phyloP scores from a whole-genome alignment of 2,888 invertebrate genomes.

The Cryptocephalus primarius region DNA sequence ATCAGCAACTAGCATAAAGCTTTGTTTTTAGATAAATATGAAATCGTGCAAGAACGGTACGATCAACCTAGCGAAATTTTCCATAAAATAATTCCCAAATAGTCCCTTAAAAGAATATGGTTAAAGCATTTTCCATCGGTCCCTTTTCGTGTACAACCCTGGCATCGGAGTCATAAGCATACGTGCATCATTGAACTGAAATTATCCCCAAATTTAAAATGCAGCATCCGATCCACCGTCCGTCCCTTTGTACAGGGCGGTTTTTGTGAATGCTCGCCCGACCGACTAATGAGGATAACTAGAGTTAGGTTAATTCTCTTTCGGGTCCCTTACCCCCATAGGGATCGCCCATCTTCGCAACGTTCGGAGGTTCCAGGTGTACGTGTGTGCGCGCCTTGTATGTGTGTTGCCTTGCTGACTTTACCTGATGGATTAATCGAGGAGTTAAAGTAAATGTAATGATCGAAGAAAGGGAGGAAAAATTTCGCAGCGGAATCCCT shows the following conservation, averaged over 20 bases:
- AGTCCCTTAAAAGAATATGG: too few species aligned
- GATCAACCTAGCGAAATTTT: too few species aligned
- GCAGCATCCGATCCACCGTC: slow-evolving; percentile 17
- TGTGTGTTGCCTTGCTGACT: slow-evolving; percentile 18
- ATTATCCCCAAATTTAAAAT: slow-evolving; percentile 24
- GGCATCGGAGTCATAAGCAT: slow-evolving; percentile 16
- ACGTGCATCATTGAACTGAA: slow-evolving; percentile 25
- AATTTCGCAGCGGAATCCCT: too few species aligned
- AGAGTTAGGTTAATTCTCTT: slow-evolving; percentile 39
- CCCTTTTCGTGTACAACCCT: slow-evolving; percentile 5
- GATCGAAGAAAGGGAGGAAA: too few species aligned
- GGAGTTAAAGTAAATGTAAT: slow-evolving; percentile 16
- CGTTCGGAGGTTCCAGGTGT: slow-evolving; percentile 27
- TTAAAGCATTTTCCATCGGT: too few species aligned
- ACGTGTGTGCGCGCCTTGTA: slow-evolving; percentile 9
- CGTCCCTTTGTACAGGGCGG: slow-evolving; percentile 21
- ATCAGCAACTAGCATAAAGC: too few species aligned
- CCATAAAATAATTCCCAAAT: too few species aligned
- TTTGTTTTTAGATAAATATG: too few species aligned
- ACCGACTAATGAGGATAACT: slow-evolving; percentile 38
- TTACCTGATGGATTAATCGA: slow-evolving; percentile 23
- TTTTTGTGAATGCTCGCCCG: slow-evolving; percentile 29
- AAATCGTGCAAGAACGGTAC: too few species aligned
- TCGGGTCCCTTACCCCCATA: slow-evolving; percentile 17
- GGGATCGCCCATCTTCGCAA: slow-evolving; percentile 22